These are phyloP conservation scores for Chlorodrepanis virens DNA, from an alignment of 2,113 vertebrate genomes.

Conservation along the genomic window DNA sequence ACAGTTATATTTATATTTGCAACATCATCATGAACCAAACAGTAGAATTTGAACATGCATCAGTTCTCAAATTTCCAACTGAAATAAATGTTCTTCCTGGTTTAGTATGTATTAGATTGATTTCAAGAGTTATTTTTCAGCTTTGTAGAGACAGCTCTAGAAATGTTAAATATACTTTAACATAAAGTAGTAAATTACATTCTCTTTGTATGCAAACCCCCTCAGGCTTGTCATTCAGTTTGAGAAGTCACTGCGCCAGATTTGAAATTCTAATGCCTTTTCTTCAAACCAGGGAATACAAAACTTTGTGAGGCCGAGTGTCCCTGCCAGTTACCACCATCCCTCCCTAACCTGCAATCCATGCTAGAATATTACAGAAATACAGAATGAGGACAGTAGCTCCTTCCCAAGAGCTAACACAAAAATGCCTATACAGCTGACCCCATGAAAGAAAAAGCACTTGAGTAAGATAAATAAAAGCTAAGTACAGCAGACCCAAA, in stretches of 20 bases:
- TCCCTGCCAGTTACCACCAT: background rate
- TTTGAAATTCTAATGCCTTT: constrained; percentile 14
- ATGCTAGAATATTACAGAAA: background rate
- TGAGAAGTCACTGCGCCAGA: background rate
- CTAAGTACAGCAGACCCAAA: background rate
- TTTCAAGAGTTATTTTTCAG: background rate
- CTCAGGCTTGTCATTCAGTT: background rate
- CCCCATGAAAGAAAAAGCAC: background rate
- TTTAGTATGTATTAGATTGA: background rate
- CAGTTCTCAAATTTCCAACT: background rate
- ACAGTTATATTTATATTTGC: background rate
- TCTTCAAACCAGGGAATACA: background rate
- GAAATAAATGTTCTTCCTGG: background rate
- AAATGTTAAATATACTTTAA: background rate
- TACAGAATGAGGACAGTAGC: background rate
- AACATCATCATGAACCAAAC: background rate
- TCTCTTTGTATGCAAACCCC: background rate
- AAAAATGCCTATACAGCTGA: background rate
- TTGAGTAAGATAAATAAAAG: background rate
- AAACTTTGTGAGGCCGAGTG: background rate
- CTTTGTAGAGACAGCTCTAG: background rate
- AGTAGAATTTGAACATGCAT: background rate
- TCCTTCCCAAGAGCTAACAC: background rate
- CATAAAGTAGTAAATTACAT: background rate
- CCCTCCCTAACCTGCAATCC: background rate